These are phyloP conservation scores for Apaloderma vittatum DNA, from an alignment of 2,113 vertebrate genomes.

Conservation along the genomic window DNA sequence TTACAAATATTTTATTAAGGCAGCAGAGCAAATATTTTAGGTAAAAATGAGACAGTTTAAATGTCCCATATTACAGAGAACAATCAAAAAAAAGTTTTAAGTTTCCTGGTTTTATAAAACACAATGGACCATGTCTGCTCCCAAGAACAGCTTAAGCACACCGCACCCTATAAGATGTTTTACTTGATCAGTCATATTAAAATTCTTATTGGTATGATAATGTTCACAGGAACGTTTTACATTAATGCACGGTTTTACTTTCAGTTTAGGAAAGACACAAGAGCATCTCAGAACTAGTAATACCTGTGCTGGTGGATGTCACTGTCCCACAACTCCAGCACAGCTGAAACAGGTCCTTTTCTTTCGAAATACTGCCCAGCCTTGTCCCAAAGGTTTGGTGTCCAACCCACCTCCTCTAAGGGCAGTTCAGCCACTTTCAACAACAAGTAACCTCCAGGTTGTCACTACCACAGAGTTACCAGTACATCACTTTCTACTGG, in stretches of 20 bases:
- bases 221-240: neutral
- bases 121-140: neutral
- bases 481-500: neutral
- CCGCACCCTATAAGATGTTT: neutral
- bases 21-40: slow-evolving; percentile 6
- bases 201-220: neutral
- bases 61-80: neutral
- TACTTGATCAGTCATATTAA: slow-evolving; percentile 14
- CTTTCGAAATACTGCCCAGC: neutral
- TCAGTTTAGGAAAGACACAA: neutral
- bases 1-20: slow-evolving; percentile 41
- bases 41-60: slow-evolving; percentile 8
- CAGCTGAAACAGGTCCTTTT: neutral
- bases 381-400: neutral
- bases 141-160: neutral
- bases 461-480: neutral
- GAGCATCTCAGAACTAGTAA: neutral
- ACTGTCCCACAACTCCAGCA: neutral
- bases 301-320: neutral
- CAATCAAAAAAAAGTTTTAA: slow-evolving; percentile 20
- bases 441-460: neutral
- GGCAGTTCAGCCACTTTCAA: neutral
- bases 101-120: slow-evolving; percentile 34
- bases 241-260: neutral
- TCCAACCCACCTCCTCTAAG: neutral